Evolutionary conservation across 37 sponge, comb jelly and placozoan genomes (phyloP), one percentile per base, ranked within the genome.

Genomic region (Chondrilla cf. caribensis): DNA sequence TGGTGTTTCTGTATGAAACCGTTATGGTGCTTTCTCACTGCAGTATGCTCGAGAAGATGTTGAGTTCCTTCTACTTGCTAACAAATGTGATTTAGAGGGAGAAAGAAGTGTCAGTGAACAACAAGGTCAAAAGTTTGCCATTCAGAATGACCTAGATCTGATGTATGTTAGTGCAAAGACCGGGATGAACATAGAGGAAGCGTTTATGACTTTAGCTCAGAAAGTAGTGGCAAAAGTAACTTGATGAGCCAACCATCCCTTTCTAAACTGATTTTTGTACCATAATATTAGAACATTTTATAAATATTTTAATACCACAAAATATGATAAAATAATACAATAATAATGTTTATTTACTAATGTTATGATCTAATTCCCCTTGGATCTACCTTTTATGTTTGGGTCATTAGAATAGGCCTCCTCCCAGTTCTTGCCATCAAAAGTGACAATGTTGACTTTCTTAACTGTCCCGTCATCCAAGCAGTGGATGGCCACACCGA

Each of bases 401-500:
- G 65, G 68, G 60, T 91, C 83, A 36, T 21, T 58, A 19, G 82
- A 54, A 54, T 91, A 86, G 22, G 85, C 80, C 41, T 77, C 24
- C 58, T 97, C 97, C 94, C 94, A 97, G 76, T 93, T 89, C 58
- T 68, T 38, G 15, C 97, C 97, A 87, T 97, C 92, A 86, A 91
- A 93, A 28, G 71, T 28, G 39, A 62, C 78, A 17, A 84, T 29
- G 14, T 55, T 84, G 25, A 91, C 59, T 7, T 78, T 54, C 29
- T 51, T 55, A 2, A 89, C 88, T 36, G 91, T 90, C 7, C 89
- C 89, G 31, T 51, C 35, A 40, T 95, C 92, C 0, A 97, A 64
- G 43, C 97, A 97, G 67, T 93, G 91, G 0, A 75, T 60, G 25
- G 87, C 80, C 0, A 97, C 80, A 3, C 94, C 97, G 15, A 44